Evolutionary conservation across 1,140 invertebrate genomes (phyloP), one percentile per base, ranked within the genome.

Genomic region (Popillia japonica): DNA sequence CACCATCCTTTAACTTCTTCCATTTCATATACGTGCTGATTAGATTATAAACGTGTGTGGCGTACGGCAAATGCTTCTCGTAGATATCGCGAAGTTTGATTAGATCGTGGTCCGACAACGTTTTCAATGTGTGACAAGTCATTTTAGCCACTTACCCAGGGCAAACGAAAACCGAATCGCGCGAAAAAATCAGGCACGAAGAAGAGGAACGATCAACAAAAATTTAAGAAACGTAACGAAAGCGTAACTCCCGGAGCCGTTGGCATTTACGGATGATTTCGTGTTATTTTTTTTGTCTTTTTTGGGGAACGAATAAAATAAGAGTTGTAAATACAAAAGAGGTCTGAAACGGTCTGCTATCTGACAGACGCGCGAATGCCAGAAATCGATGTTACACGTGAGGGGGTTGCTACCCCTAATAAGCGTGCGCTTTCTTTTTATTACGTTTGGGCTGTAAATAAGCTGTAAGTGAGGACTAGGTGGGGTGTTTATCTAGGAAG

Each of bases 21-120:
- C 72, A 74, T 44, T 74, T 74, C 34, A 74, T 41, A 41, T 74
- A 74, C n/a, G 41, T 74, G 11, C 34, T 41, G 72, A 74, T 41
- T 14, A 74, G 34, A 40, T 34, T 74, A 20, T 74, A 41, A 40
- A 74, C 72, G 40, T 74, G 72, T 2, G 40, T 74, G 0, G 72
- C 72, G 41, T 74, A 42, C 17, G 72, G 72, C 8, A 74, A 14
- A 27, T 74, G 72, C 9, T 44, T 40, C 41, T 74, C 72, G 72
- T 74, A 74, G 17, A 74, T 74, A 10, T 68, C 61, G 8, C 61
- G 27, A 10, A 68, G 61, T 34, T 68, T 68, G 61, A 68, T 34
- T 20, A 68, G 22, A 22, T 68, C 61, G 61, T 68, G 61, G 27
- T 68, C 61, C 17, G 61, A 68, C 2, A 68, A 22, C 23, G 61